phyloP scores from a whole-genome alignment of 2,888 invertebrate genomes.

The Tribolium freemani region DNA sequence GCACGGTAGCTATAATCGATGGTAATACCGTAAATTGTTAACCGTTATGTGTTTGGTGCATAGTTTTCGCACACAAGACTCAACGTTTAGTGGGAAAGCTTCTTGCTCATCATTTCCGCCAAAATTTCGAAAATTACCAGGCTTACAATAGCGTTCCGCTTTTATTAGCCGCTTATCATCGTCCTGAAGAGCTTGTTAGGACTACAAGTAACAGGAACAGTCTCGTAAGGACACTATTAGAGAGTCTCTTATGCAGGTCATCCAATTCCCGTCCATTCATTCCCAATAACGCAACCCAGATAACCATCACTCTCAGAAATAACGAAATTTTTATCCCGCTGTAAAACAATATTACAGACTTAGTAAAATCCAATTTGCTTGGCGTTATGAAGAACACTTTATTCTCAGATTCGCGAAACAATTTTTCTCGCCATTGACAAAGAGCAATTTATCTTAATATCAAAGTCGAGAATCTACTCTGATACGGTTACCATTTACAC shows the following conservation, averaged over 20 bases:
- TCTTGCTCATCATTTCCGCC: not conserved
- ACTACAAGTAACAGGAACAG: not conserved
- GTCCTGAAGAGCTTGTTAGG: not conserved
- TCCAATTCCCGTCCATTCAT: constrained; percentile 5
- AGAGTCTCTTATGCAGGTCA: not conserved
- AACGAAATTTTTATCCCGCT: constrained; percentile 7
- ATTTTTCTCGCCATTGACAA: constrained; percentile 17
- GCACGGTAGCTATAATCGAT: constrained; percentile 19
- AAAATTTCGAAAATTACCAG: not conserved
- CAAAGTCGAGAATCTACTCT: not conserved
- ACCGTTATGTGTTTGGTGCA: constrained; percentile 5
- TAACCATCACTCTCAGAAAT: constrained; percentile 26
- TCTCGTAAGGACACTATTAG: not conserved
- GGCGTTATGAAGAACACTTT: constrained; percentile 1
- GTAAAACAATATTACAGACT: constrained; percentile 12
- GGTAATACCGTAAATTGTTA: constrained; percentile 1
- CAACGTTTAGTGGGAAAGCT: not conserved
- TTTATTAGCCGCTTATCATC: not conserved
- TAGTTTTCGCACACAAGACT: not conserved
- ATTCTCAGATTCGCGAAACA: not conserved
- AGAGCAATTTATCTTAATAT: constrained; percentile 4
- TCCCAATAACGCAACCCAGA: constrained; percentile 8
- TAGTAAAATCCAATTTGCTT: constrained; percentile 17
- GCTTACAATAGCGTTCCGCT: not conserved
- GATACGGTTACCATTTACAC: not conserved